Conservation (phyloP, 2,797 vertebrate species). For the Acipenser ruthenus region DNA sequence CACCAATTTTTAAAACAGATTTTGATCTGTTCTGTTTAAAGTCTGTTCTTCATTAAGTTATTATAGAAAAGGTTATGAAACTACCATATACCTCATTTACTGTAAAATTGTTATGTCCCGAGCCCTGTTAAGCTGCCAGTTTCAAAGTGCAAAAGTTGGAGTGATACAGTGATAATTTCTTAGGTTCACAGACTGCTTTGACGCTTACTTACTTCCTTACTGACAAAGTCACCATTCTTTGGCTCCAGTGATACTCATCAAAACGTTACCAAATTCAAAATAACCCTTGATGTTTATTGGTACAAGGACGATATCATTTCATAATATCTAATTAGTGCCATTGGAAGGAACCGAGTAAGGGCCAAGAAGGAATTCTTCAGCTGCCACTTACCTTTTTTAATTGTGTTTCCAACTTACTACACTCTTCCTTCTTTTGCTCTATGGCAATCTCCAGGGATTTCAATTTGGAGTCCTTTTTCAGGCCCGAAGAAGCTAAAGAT, state of each 20-base stretch:
- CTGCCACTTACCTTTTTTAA: slow-evolving; percentile 80
- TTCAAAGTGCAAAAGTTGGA: not conserved
- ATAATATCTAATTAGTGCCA: slow-evolving; percentile 1
- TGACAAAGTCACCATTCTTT: slow-evolving; percentile 9
- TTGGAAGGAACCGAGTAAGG: not conserved
- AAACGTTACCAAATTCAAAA: slow-evolving; percentile 1
- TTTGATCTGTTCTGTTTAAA: not conserved
- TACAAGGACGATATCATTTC: slow-evolving; percentile 5
- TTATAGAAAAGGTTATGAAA: slow-evolving; percentile 4
- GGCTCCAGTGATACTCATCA: slow-evolving; percentile 9
- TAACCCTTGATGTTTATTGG: slow-evolving; percentile 1
- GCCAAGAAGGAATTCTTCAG: not conserved
- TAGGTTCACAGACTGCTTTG: slow-evolving; percentile 10
- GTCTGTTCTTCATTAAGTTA: not conserved
- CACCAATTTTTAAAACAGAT: not conserved
- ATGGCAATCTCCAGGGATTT: slow-evolving; percentile 97
- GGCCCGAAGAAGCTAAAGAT: slow-evolving; percentile 86
- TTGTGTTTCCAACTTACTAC: slow-evolving; percentile 97
- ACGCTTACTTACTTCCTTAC: slow-evolving; percentile 2
- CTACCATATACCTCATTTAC: not conserved
- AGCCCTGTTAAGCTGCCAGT: slow-evolving; percentile 9
- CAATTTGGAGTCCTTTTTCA: slow-evolving; percentile 97
- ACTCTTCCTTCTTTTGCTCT: slow-evolving; percentile 98
- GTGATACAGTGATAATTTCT: slow-evolving; percentile 9
- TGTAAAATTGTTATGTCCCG: not conserved